These are phyloP conservation scores for Anticlea derivata DNA, from an alignment of 2,888 invertebrate species.

Conservation along the genomic window DNA sequence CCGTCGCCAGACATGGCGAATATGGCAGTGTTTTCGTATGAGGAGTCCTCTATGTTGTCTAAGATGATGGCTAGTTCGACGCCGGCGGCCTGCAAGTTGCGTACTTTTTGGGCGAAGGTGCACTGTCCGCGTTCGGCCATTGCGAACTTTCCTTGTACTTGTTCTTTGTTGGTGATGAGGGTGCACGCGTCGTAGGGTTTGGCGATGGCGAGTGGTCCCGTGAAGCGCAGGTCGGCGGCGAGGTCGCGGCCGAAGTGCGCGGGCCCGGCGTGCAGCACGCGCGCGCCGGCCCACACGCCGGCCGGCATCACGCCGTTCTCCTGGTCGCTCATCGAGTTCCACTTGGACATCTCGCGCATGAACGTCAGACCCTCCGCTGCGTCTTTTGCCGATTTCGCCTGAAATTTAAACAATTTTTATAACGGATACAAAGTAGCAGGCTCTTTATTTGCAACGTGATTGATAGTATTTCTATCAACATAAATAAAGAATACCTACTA, in stretches of 20 bases:
- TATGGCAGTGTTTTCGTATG: constrained; percentile 89
- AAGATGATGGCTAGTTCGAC: constrained; percentile 93
- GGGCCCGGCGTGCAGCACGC: constrained; percentile 88
- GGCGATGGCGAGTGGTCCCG: constrained; percentile 86
- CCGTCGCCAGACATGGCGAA: constrained; percentile 99
- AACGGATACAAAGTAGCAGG: no score
- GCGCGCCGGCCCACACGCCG: constrained; percentile 54
- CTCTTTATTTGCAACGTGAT: no score
- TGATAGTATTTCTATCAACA: no score
- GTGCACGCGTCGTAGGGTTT: constrained; percentile 88
- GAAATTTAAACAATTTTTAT: constrained; percentile 35
- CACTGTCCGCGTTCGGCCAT: constrained; percentile 96
- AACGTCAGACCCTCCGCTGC: constrained; percentile 96
- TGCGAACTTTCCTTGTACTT: constrained; percentile 89
- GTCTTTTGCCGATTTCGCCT: constrained; percentile 94
- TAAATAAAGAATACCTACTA: no score
- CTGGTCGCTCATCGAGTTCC: constrained; percentile 89
- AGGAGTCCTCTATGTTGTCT: constrained; percentile 91
- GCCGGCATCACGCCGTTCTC: constrained; percentile 71
- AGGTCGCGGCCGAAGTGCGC: constrained; percentile 95
- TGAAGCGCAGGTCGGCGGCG: constrained; percentile 84
- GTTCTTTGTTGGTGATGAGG: constrained; percentile 80
- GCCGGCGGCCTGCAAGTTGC: constrained; percentile 91
- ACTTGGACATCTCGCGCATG: constrained; percentile 98
- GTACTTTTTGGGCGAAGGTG: constrained; percentile 97